Percentiles rank a stretch among this genome's conserved stretches.
Conservation (phyloP, 2,113 vertebrate genomes). For the Lichenostomus cassidix region DNA sequence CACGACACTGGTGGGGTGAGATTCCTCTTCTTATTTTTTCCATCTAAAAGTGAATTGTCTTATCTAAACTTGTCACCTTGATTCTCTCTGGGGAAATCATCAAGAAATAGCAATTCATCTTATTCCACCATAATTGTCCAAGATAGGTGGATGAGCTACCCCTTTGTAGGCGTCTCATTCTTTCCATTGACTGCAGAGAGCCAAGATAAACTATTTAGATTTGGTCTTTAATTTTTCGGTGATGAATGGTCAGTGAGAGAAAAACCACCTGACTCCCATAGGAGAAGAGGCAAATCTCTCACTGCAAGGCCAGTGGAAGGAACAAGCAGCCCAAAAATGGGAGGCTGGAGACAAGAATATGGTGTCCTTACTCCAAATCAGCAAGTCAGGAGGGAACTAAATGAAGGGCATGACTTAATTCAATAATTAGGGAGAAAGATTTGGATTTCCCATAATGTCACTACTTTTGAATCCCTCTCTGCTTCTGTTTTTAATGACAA, state of each 20-base stretch:
- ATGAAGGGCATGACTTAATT: neutral
- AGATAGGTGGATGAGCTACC: neutral
- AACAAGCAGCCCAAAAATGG: neutral
- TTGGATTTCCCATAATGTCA: neutral
- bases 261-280: neutral
- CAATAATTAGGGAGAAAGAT: neutral
- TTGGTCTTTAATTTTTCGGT: conserved; percentile 20
- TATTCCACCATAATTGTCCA: neutral
- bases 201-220: conserved; percentile 31
- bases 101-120: conserved; percentile 45
- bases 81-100: neutral
- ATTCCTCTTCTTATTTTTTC: conserved; percentile 39
- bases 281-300: neutral
- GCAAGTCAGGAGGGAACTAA: neutral
- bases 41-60: conserved; percentile 12
- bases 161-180: conserved; percentile 1
- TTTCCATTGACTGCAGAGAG: neutral
- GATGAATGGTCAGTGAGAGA: conserved; percentile 24
- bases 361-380: neutral
- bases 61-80: conserved; percentile 49
- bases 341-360: neutral
- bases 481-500: neutral
- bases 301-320: neutral
- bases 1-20: conserved; percentile 7
- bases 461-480: neutral